Conservation (phyloP, 2,888 invertebrate species). For the Drosophila pegasa region DNA sequence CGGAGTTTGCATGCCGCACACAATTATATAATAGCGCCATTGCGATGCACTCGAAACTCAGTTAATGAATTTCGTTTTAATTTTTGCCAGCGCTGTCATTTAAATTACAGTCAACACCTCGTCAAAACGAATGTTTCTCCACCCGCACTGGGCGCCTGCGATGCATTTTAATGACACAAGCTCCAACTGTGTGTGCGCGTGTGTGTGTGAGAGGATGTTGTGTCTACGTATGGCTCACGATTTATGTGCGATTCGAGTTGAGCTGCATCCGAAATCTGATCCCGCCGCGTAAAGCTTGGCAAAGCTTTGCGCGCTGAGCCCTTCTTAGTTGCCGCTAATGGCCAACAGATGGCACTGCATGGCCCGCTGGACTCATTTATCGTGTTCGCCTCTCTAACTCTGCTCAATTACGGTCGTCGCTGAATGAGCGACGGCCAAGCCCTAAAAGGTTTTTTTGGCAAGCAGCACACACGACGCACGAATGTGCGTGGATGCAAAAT, state of each 20-base stretch:
- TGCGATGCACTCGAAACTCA: slow-evolving; percentile 44
- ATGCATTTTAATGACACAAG: slow-evolving; percentile 59
- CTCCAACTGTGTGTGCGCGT: slow-evolving; percentile 12
- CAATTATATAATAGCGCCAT: slow-evolving; percentile 60
- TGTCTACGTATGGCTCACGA: slow-evolving; percentile 17
- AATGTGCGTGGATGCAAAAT: slow-evolving; percentile 10
- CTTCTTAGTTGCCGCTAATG: slow-evolving; percentile 53
- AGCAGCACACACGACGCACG: slow-evolving; percentile 12
- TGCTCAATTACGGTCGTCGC: slow-evolving; percentile 21
- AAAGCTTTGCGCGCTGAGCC: slow-evolving; percentile 52
- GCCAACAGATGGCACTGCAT: slow-evolving; percentile 67
- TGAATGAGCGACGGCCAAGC: slow-evolving; percentile 42
- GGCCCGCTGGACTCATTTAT: slow-evolving; percentile 30
- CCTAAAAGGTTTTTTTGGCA: slow-evolving; percentile 48
- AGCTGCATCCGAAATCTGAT: slow-evolving; percentile 43
- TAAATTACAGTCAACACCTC: slow-evolving; percentile 78
- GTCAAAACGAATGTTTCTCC: slow-evolving; percentile 78
- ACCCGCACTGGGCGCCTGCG: slow-evolving; percentile 50
- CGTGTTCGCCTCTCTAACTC: slow-evolving; percentile 38
- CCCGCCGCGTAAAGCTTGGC: slow-evolving; percentile 58
- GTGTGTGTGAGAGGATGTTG: slow-evolving; percentile 56
- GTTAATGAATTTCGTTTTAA: slow-evolving; percentile 24
- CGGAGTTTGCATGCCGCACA: slow-evolving; percentile 31
- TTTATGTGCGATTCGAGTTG: slow-evolving; percentile 37
- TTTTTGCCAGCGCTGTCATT: slow-evolving; percentile 57